These are phyloP conservation scores for Hypolimnas misippus DNA, from an alignment of 2,888 invertebrate genomes.

Conservation along the genomic window DNA sequence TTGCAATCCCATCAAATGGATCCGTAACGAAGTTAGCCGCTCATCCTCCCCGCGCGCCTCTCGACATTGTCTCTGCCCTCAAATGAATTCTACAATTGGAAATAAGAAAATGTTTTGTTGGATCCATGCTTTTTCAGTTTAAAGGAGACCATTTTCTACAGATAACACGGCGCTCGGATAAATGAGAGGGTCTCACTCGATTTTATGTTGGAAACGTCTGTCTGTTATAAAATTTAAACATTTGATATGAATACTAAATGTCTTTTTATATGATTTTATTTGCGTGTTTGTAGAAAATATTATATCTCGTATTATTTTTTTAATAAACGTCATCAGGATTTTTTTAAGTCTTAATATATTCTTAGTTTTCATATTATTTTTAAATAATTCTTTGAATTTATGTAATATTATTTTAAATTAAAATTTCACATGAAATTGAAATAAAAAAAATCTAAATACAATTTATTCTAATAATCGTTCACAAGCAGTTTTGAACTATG, in stretches of 20 bases:
- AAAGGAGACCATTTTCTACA: constrained; percentile 76
- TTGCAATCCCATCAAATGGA: constrained; percentile 91
- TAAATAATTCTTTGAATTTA: no score
- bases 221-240: constrained; percentile 59
- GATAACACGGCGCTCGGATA: constrained; percentile 66
- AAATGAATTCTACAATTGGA: constrained; percentile 85
- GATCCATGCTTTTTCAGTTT: constrained; percentile 82
- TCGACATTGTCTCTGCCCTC: constrained; percentile 84
- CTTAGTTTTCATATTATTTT: no score
- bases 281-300: no score
- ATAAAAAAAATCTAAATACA: no score
- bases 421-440: no score
- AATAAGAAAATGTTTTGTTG: constrained; percentile 85
- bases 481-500: no score
- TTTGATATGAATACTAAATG: constrained; percentile 45
- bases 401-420: no score
- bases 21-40: constrained; percentile 90
- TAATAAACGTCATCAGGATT: no score
- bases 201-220: constrained; percentile 55
- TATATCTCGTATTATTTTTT: no score
- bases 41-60: constrained; percentile 83
- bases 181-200: constrained; percentile 46
- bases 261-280: no score
- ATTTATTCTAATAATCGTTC: no score
- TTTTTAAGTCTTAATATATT: no score